phyloP scores from a whole-genome alignment of 1,140 invertebrate genomes.

The Episyrphus balteatus region DNA sequence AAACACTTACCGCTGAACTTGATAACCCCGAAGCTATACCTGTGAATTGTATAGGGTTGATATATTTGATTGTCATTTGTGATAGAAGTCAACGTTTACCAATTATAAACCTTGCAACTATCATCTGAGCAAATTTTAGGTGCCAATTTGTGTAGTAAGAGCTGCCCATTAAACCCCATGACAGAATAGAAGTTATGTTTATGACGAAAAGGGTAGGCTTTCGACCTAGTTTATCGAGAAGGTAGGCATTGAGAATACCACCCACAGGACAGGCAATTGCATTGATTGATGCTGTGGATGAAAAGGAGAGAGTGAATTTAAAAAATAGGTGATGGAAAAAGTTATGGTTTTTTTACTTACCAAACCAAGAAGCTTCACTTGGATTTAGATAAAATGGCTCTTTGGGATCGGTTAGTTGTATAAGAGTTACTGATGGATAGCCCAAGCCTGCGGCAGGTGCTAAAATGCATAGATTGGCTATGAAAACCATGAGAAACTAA shows the following conservation, averaged over 20 bases:
- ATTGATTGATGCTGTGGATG: constrained; percentile 3
- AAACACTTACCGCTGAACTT: constrained; percentile 44
- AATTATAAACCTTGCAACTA: constrained; percentile 3
- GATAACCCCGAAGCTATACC: constrained; percentile 45
- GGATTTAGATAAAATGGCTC: background rate
- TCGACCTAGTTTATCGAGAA: constrained; percentile 3
- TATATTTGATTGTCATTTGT: constrained; percentile 15
- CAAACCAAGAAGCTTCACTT: constrained; percentile 5
- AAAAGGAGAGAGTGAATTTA: background rate
- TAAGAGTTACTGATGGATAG: constrained; percentile 3
- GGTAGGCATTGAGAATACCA: background rate
- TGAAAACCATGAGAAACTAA: background rate
- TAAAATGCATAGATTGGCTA: constrained; percentile 4
- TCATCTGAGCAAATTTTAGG: constrained; percentile 1
- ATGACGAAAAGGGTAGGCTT: constrained; percentile 1
- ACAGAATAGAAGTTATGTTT: constrained; percentile 3
- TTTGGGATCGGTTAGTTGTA: background rate
- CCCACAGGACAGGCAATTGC: constrained; percentile 5
- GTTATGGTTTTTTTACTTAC: background rate
- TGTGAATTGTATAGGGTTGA: constrained; percentile 34
- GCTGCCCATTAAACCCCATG: constrained; percentile 1
- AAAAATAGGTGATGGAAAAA: background rate
- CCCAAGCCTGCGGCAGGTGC: constrained; percentile 3
- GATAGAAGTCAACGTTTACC: background rate
- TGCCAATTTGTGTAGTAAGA: background rate